Percentiles rank a stretch among this genome's conserved stretches.
Conservation (phyloP, 2,888 invertebrate species). For the Hypercompe scribonia region DNA sequence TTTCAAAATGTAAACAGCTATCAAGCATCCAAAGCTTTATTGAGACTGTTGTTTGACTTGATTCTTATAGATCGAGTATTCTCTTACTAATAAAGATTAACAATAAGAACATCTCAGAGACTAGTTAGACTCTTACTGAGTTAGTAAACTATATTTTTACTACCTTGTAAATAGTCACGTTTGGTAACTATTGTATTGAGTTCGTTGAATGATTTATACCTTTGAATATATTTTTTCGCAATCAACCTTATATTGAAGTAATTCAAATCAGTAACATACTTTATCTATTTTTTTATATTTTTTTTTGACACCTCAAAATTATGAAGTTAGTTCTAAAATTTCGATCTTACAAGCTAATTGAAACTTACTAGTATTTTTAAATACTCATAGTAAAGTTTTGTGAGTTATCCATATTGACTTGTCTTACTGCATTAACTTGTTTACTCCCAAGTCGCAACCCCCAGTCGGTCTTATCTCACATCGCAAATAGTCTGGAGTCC, state of each 20-base stretch:
- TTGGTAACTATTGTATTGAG: too few relatives aligned
- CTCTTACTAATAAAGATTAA: background rate
- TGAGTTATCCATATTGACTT: background rate
- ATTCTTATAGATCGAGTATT: constrained; percentile 14
- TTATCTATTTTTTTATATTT: background rate
- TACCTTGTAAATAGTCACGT: too few relatives aligned
- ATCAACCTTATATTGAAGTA: background rate
- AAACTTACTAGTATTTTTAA: background rate
- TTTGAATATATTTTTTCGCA: background rate
- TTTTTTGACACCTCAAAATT: background rate
- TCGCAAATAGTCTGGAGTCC: constrained; percentile 58
- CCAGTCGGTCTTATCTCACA: constrained; percentile 48
- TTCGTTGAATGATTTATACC: too few relatives aligned
- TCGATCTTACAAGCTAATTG: background rate
- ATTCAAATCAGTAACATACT: background rate
- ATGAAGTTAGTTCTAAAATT: background rate
- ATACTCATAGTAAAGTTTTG: background rate
- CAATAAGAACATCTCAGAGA: background rate
- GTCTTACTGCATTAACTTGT: constrained; percentile 26
- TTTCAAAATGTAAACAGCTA: constrained; percentile 22
- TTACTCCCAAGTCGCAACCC: constrained; percentile 23
- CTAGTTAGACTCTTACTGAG: too few relatives aligned
- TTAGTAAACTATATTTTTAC: background rate
- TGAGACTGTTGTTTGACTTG: constrained; percentile 18
- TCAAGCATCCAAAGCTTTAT: constrained; percentile 14